phyloP scores from a whole-genome alignment of 53 echinoderm and acorn worm species.

The Pentamera pediparva region DNA sequence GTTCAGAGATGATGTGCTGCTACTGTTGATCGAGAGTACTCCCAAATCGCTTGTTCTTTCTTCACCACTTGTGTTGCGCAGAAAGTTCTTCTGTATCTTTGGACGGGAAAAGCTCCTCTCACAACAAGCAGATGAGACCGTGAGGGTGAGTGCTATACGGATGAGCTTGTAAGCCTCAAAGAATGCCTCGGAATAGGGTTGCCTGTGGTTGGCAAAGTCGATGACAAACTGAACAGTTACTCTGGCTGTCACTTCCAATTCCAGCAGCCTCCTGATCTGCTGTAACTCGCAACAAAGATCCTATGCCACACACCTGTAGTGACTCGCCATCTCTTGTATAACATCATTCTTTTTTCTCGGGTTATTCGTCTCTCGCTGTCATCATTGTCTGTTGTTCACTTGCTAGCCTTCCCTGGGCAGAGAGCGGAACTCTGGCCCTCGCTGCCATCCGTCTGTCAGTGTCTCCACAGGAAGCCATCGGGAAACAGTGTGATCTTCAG shows the following conservation, averaged over 20 bases:
- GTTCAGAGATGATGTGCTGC: neutral
- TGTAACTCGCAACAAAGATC: neutral
- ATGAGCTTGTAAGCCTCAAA: too few relatives aligned
- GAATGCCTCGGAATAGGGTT: neutral
- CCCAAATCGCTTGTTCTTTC: slow-evolving; percentile 28
- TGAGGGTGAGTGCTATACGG: too few relatives aligned
- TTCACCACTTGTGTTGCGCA: slow-evolving; percentile 28
- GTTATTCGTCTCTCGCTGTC: too few relatives aligned
- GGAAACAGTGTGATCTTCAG: too few relatives aligned
- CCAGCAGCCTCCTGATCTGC: neutral
- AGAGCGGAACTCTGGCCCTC: too few relatives aligned
- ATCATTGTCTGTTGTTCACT: too few relatives aligned
- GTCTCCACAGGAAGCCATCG: too few relatives aligned
- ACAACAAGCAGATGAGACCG: neutral
- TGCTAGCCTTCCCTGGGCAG: too few relatives aligned
- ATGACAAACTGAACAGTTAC: neutral
- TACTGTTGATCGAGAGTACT: slow-evolving; percentile 1
- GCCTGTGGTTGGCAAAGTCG: neutral
- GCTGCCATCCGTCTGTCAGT: too few relatives aligned
- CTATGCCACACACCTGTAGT: neutral
- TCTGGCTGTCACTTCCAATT: neutral
- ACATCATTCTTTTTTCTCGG: neutral
- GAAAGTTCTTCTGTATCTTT: slow-evolving; percentile 26
- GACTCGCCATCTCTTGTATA: neutral
- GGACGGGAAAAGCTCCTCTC: too few relatives aligned